phyloP scores from a whole-genome alignment of 2,888 invertebrate genomes.

The Heliconius hortense region DNA sequence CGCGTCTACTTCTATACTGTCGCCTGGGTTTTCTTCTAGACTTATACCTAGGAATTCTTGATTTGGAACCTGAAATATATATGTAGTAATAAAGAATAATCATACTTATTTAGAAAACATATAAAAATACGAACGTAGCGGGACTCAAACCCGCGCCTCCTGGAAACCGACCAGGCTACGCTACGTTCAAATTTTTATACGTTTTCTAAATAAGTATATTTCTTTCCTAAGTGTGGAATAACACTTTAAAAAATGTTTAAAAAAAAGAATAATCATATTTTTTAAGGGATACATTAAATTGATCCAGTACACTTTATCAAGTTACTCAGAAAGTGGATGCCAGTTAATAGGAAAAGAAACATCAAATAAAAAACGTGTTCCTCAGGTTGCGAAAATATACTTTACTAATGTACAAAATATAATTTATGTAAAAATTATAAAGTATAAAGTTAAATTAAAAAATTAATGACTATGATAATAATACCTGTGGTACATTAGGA shows the following conservation, averaged over 20 bases:
- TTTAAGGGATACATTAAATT: background rate
- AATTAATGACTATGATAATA: conserved; percentile 30
- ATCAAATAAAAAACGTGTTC: background rate
- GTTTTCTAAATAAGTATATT: no score
- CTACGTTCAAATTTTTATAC: no score
- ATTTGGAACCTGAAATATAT: conserved; percentile 58
- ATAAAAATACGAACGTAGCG: no score
- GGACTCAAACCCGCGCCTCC: no score
- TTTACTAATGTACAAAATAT: background rate
- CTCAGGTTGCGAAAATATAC: background rate
- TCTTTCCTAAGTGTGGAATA: no score
- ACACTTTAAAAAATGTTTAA: no score
- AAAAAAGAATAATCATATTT: no score
- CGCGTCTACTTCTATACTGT: conserved; percentile 76
- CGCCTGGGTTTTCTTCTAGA: conserved; percentile 64
- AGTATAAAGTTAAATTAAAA: background rate
- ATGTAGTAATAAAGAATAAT: background rate
- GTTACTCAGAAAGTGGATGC: background rate
- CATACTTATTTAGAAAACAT: no score
- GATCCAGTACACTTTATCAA: background rate
- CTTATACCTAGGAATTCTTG: conserved; percentile 76
- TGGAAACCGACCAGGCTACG: no score
- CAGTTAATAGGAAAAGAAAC: background rate
- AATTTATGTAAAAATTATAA: background rate
- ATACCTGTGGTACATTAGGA: conserved; percentile 92